Percentiles rank a stretch among this genome's conserved stretches.
Conservation (phyloP, 2,888 invertebrate species). For the Petrolisthes cinctipes region DNA sequence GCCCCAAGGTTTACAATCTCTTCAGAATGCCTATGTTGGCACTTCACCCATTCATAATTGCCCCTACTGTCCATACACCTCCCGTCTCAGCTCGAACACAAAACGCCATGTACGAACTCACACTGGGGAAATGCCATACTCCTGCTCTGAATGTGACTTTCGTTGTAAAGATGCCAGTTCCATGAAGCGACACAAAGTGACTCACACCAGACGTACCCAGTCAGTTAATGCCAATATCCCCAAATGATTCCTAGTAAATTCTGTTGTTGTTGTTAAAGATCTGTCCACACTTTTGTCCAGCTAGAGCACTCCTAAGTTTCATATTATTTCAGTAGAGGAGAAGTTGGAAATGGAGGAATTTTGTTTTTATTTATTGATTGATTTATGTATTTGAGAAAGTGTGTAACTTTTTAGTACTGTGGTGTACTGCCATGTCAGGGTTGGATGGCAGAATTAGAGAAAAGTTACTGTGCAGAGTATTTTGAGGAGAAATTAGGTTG, state of each 20-base stretch:
- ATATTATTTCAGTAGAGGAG: too few species aligned
- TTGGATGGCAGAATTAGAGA: too few species aligned
- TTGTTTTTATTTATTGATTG: too few species aligned
- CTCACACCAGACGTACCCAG: conserved; percentile 32
- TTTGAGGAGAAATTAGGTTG: too few species aligned
- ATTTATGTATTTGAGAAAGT: too few species aligned
- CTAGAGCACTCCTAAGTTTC: too few species aligned
- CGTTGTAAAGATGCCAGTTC: conserved; percentile 62
- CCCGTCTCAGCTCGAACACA: conserved; percentile 48
- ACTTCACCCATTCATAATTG: conserved; percentile 27
- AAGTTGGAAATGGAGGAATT: too few species aligned
- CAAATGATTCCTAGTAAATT: conserved; percentile 15
- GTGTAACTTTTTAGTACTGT: too few species aligned
- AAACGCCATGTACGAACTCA: conserved; percentile 55
- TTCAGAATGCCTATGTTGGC: conserved; percentile 31
- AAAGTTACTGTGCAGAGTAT: too few species aligned
- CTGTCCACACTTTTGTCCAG: background rate
- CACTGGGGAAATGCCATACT: conserved; percentile 61
- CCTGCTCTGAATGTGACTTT: conserved; percentile 54
- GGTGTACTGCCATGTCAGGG: too few species aligned
- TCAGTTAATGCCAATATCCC: background rate
- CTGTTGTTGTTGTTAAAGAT: background rate
- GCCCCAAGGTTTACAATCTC: conserved; percentile 27
- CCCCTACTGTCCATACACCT: conserved; percentile 54
- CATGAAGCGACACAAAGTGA: conserved; percentile 52